Percentiles rank a stretch among this genome's conserved stretches.
Conservation (phyloP, 2,797 vertebrate species). For the Sebastes iracundus region DNA sequence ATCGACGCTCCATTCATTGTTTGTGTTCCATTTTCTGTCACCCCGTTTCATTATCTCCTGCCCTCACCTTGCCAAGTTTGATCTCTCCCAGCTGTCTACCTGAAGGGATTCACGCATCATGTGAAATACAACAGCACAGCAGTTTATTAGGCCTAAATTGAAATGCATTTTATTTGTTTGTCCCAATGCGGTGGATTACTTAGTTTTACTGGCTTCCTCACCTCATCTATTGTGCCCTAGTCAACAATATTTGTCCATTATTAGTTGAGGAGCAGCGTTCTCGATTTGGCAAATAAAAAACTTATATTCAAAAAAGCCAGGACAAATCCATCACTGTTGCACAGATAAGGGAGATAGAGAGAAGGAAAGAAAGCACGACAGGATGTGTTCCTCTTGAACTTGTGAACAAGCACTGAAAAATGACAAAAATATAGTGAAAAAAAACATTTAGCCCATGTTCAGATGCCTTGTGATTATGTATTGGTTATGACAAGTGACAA, state of each 20-base stretch:
- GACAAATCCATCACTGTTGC: neutral
- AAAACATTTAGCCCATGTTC: conserved; percentile 1
- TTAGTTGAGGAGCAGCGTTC: conserved; percentile 42
- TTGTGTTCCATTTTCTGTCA: conserved; percentile 23
- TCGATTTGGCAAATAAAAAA: conserved; percentile 33
- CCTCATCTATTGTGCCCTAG: conserved; percentile 35
- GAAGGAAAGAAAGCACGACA: neutral
- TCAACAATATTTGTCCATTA: conserved; percentile 53
- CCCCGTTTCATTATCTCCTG: conserved; percentile 48
- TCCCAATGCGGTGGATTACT: conserved; percentile 23
- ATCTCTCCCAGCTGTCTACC: conserved; percentile 46
- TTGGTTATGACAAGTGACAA: conserved; percentile 12
- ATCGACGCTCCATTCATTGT: conserved; percentile 27
- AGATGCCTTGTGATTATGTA: conserved; percentile 12
- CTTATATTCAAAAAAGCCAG: conserved; percentile 16
- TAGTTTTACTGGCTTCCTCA: conserved; percentile 33
- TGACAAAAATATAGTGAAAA: conserved; percentile 20
- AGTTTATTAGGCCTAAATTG: conserved; percentile 35
- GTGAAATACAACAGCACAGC: conserved; percentile 18
- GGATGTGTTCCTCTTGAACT: conserved; percentile 6
- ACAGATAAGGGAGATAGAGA: neutral
- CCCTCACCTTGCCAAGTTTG: conserved; percentile 34
- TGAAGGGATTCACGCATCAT: conserved; percentile 33
- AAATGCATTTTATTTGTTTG: conserved; percentile 56
- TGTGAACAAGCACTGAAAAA: neutral